Evolutionary conservation across 2,113 vertebrate genomes (phyloP).

Genomic region (Propithecus coquereli): DNA sequence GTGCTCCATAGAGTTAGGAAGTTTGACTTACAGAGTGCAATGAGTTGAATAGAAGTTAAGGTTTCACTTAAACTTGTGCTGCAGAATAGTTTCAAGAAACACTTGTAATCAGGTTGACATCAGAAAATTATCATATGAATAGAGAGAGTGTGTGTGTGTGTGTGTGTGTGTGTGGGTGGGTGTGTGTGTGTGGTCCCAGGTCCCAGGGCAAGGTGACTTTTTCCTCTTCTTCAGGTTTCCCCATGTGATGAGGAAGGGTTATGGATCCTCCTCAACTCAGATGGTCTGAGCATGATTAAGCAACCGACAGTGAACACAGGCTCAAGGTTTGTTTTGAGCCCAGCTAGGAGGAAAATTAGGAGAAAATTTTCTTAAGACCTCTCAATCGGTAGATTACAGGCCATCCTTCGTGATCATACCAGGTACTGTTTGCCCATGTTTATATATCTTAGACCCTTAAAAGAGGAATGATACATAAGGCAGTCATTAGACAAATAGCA

Average conservation of each 20-base stretch:
- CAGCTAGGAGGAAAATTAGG: neutral
- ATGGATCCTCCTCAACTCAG: neutral
- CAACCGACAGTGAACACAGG: neutral
- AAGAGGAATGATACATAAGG: neutral
- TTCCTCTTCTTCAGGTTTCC: neutral
- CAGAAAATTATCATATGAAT: neutral
- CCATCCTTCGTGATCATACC: neutral
- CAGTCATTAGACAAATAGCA: neutral
- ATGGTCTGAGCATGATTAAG: neutral
- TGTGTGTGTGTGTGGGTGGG: no score
- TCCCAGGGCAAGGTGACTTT: neutral
- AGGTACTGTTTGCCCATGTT: neutral
- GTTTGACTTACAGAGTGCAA: neutral
- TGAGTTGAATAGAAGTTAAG: neutral
- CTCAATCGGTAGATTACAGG: neutral
- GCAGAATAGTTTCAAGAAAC: conserved; percentile 8
- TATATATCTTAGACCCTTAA: neutral
- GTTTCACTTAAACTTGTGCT: neutral
- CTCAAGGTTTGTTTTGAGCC: neutral
- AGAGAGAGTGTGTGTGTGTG: neutral
- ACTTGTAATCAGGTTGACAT: neutral
- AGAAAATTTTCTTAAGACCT: neutral
- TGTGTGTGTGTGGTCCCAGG: neutral
- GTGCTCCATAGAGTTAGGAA: neutral
- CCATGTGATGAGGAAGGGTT: neutral